A percentile compares a stretch with the other conserved stretches of the same genome.
Conservation (phyloP, 1,140 invertebrate species). For the Gryon sp. region DNA sequence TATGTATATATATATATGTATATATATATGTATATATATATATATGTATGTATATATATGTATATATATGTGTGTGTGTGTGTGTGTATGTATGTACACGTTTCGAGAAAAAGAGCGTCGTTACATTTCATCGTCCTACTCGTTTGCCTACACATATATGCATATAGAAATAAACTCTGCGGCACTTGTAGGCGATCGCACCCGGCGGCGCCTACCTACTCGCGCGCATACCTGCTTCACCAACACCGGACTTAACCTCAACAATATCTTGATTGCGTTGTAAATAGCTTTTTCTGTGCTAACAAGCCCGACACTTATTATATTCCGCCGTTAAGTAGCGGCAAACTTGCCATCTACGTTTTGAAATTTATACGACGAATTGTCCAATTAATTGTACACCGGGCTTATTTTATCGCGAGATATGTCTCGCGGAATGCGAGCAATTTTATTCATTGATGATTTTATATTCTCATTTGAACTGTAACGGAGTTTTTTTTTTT, state of each 20-base stretch:
- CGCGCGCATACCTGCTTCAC: conserved; percentile 56
- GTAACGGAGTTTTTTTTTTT: too few relatives aligned
- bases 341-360: conserved; percentile 34
- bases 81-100: conserved; percentile 9
- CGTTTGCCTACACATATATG: conserved; percentile 62
- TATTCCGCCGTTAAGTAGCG: conserved; percentile 41
- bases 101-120: conserved; percentile 41
- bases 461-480: too few relatives aligned
- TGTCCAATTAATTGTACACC: background rate
- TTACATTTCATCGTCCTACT: conserved; percentile 65
- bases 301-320: conserved; percentile 56
- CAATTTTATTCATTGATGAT: background rate
- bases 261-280: conserved; percentile 59
- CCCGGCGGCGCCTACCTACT: conserved; percentile 59
- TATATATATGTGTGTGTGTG: too few relatives aligned
- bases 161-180: conserved; percentile 57
- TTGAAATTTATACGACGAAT: conserved; percentile 19
- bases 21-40: too few relatives aligned
- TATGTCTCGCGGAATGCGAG: background rate
- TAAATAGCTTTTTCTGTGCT: conserved; percentile 61
- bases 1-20: too few relatives aligned
- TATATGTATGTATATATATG: too few relatives aligned
- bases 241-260: conserved; percentile 60
- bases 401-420: background rate
- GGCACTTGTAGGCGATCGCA: conserved; percentile 58